A percentile compares a stretch with the other conserved stretches of the same genome.
phyloP scores from a whole-genome alignment of 2,113 vertebrate genomes.

The Carassius gibelio region DNA sequence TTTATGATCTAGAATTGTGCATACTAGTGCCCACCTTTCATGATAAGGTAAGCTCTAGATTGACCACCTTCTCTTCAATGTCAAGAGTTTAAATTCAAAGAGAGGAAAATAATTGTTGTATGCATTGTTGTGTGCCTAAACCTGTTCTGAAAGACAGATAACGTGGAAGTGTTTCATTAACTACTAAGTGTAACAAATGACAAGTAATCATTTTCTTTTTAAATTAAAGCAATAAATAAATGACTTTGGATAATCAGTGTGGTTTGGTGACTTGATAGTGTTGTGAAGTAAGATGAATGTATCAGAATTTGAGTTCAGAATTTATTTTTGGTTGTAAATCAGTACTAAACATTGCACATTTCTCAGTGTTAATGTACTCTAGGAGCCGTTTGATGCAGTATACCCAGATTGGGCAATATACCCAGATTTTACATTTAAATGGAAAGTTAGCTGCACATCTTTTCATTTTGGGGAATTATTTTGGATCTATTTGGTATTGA shows the following conservation, averaged over 20 bases:
- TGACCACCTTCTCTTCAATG: no score
- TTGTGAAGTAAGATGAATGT: not conserved
- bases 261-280: not conserved
- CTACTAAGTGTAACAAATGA: slow-evolving; percentile 72
- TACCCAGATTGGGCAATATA: no score
- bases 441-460: no score
- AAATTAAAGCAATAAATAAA: slow-evolving; percentile 74
- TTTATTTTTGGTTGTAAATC: not conserved
- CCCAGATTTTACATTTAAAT: no score
- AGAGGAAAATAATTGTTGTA: slow-evolving; percentile 60
- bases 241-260: slow-evolving; percentile 45
- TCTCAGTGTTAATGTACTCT: not conserved
- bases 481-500: no score
- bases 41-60: no score
- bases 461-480: no score
- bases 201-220: slow-evolving; percentile 67
- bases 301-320: not conserved
- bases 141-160: slow-evolving; percentile 62
- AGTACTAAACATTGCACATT: not conserved
- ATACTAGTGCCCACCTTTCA: no score
- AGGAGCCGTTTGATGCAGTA: no score
- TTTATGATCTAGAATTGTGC: slow-evolving; percentile 53
- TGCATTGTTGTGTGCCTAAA: slow-evolving; percentile 74
- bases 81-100: slow-evolving; percentile 61
- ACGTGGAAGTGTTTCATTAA: slow-evolving; percentile 68